Conservation (phyloP, 2,113 vertebrate genomes). For the Alectura lathami region DNA sequence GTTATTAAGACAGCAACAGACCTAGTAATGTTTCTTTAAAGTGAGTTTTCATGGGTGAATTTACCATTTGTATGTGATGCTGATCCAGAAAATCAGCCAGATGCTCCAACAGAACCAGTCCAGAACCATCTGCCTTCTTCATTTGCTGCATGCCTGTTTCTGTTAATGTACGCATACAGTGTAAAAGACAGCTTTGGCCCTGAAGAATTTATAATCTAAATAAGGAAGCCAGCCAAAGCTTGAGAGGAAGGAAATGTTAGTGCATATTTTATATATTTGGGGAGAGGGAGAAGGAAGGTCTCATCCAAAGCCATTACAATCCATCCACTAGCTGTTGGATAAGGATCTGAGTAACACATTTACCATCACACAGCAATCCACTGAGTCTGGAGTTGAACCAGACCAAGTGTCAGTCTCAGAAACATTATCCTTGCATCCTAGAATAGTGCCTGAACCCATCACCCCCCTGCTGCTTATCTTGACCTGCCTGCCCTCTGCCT, state of each 20-base stretch:
- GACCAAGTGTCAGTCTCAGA: neutral
- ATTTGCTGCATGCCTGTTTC: conserved; percentile 24
- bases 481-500: neutral
- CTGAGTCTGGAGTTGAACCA: neutral
- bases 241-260: conserved; percentile 13
- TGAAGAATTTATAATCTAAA: conserved; percentile 47
- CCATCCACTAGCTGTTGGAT: neutral
- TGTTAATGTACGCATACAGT: neutral
- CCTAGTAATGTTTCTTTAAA: conserved; percentile 43
- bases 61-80: conserved; percentile 23
- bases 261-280: conserved; percentile 1
- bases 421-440: neutral
- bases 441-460: neutral
- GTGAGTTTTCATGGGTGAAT: conserved; percentile 27
- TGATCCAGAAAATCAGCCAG: conserved; percentile 58
- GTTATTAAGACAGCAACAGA: conserved; percentile 40
- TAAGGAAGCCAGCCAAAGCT: conserved; percentile 20
- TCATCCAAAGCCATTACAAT: neutral
- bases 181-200: conserved; percentile 37
- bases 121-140: conserved; percentile 61
- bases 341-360: neutral
- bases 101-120: conserved; percentile 49
- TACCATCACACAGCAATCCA: neutral
- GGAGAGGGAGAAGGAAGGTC: neutral
- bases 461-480: neutral